These are phyloP conservation scores for Heliconius hermathena DNA, from an alignment of 1,140 invertebrate species.

Conservation along the genomic window DNA sequence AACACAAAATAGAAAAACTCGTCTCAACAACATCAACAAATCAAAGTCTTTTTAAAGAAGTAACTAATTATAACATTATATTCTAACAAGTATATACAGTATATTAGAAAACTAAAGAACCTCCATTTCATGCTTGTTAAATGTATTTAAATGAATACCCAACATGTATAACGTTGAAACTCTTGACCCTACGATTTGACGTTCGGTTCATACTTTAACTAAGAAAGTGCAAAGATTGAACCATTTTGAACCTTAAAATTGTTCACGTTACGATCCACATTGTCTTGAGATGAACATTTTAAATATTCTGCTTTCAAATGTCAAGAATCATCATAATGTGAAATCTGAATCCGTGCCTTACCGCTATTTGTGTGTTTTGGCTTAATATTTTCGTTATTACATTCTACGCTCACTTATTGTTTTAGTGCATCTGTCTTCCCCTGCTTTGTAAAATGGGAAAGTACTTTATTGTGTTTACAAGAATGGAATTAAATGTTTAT, in stretches of 20 bases:
- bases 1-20: not conserved
- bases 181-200: conserved; percentile 55
- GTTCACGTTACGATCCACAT: not conserved
- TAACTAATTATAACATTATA: conserved; percentile 33
- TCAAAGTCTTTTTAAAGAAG: conserved; percentile 13
- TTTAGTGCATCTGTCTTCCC: conserved; percentile 6
- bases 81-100: conserved; percentile 7
- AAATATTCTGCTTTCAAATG: conserved; percentile 36
- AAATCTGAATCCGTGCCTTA: conserved; percentile 32
- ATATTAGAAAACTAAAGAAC: conserved; percentile 32
- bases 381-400: conserved; percentile 17
- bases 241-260: conserved; percentile 14
- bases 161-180: conserved; percentile 51
- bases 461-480: not conserved
- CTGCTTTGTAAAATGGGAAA: not conserved
- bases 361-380: conserved; percentile 2
- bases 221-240: not conserved
- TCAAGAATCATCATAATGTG: conserved; percentile 42
- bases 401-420: not conserved
- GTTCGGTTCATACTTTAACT: conserved; percentile 54
- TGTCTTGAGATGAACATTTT: not conserved
- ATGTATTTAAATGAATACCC: conserved; percentile 46
- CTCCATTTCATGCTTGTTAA: conserved; percentile 59
- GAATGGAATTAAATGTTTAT: not conserved
- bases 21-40: conserved; percentile 1